Conservation (phyloP, 2,797 vertebrate genomes). For the Myiotriccus ornatus region DNA sequence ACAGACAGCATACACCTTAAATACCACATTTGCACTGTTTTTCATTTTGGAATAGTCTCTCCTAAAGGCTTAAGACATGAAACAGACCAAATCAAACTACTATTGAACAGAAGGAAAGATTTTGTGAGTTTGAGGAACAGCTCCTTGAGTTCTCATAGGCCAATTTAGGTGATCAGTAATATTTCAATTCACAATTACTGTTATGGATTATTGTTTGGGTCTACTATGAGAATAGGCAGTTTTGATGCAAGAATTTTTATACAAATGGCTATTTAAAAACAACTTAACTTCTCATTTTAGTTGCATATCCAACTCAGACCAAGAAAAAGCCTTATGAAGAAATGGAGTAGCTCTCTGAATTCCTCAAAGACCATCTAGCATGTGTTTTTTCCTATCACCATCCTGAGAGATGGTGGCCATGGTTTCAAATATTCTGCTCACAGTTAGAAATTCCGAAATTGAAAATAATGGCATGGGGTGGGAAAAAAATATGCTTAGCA, state of each 20-base stretch:
- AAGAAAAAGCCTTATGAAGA: not conserved
- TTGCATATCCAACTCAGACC: not conserved
- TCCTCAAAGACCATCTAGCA: not conserved
- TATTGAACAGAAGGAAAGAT: not conserved
- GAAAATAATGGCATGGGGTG: not conserved
- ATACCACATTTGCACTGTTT: not conserved
- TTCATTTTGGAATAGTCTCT: not conserved
- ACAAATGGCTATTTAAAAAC: not conserved
- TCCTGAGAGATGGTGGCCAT: not conserved
- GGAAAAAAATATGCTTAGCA: not conserved
- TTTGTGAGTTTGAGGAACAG: not conserved
- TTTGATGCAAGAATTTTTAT: not conserved
- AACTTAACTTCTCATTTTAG: not conserved
- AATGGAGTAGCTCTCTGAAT: not conserved
- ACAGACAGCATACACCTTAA: not conserved
- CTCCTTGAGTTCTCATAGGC: not conserved
- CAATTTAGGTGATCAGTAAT: not conserved
- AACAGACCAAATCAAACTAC: not conserved
- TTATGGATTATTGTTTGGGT: not conserved
- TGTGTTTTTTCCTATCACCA: not conserved
- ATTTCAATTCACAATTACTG: not conserved
- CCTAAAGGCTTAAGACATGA: not conserved
- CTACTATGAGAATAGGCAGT: not conserved
- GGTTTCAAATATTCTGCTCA: not conserved
- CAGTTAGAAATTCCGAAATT: conserved; percentile 15